A percentile compares a stretch with the other conserved stretches of the same genome.
Evolutionary conservation across 2,888 invertebrate species (phyloP).

Genomic region (Timema cristinae): DNA sequence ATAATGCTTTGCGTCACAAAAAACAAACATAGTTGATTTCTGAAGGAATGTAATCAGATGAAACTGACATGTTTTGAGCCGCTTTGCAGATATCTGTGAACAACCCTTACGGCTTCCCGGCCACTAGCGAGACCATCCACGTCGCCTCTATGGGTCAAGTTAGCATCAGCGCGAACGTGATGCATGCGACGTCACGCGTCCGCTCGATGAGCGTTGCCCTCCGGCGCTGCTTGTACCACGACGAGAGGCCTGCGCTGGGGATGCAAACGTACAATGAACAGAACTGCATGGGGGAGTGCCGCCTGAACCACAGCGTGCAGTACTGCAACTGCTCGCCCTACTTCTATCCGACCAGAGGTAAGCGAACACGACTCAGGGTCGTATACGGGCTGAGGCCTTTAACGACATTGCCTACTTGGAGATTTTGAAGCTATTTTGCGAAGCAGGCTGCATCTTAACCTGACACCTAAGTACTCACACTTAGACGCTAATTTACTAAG

Average conservation of each 20-base stretch:
- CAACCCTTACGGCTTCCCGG: conserved; percentile 14
- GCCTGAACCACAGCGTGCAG: conserved; percentile 34
- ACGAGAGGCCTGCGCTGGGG: conserved; percentile 22
- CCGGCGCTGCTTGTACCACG: conserved; percentile 14
- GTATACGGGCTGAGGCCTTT: too few relatives aligned
- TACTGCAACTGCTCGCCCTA: conserved; percentile 41
- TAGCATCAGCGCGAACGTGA: conserved; percentile 3
- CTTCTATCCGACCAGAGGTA: conserved; percentile 33
- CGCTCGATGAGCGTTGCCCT: neutral
- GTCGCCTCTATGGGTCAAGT: conserved; percentile 1
- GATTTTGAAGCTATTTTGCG: too few relatives aligned
- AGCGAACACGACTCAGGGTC: too few relatives aligned
- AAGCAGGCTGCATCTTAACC: too few relatives aligned
- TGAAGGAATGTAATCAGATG: too few relatives aligned
- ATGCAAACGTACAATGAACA: conserved; percentile 37
- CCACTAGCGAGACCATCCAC: neutral
- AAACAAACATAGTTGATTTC: too few relatives aligned
- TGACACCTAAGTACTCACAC: too few relatives aligned
- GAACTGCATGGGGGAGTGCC: conserved; percentile 39
- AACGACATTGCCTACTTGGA: too few relatives aligned
- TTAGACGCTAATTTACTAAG: too few relatives aligned
- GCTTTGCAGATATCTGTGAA: conserved; percentile 16
- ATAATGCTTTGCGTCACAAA: too few relatives aligned
- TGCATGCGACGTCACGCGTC: conserved; percentile 15
- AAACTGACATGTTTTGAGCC: too few relatives aligned